Base-by-base conservation (phyloP, 1,140 invertebrate species). In the Hylaeus volcanicus region DNA sequence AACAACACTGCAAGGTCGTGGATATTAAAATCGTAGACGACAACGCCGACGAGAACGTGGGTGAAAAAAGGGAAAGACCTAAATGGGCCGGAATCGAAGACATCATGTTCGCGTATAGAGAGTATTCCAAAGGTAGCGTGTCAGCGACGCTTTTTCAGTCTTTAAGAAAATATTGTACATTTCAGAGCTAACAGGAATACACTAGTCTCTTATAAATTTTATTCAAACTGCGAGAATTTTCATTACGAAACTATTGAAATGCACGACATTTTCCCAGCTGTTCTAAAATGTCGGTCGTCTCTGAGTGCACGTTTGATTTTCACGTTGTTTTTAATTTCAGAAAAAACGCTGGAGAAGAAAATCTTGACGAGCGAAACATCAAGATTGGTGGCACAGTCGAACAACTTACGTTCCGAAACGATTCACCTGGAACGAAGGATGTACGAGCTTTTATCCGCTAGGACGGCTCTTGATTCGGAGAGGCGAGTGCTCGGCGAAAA, bases 21-120 rank as follows among this genome's bases (percentile, higher is more conserved):
- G 89, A 90, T 26, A 85, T 88, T 8, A 88, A 71, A 41, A 68
- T 80, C 12, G 12, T 48, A 37, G 64, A 75, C 9, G 89, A 92
- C 11, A 80, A 80, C 12, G 81, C 58, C 39, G 87, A 90, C 2
- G 83, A 85, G 14, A 60, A 78, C 6, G 51, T 72, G 43, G 70
- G 58, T 43, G 81, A 86, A n/a, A 84, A 80, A 5, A 87, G 61
- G 8, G 86, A 90, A 6, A 88, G 81, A 64, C 76, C 88, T 0
- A 91, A 86, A 45, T 94, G 94, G 94, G 90, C 88, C 5, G 91
- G 92, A 70, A 85, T 94, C 48, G 93, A 94, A 75, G 90, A 92
- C 48, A 88, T 94, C 61, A 85, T 94, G 80, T 73, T 91, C 1
- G 90, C 92, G 37, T 94, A 94, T 72, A 89, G 82, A 37, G 90